These are phyloP conservation scores for Plagodis pulveraria DNA, from an alignment of 2,888 invertebrate species.

Conservation along the genomic window DNA sequence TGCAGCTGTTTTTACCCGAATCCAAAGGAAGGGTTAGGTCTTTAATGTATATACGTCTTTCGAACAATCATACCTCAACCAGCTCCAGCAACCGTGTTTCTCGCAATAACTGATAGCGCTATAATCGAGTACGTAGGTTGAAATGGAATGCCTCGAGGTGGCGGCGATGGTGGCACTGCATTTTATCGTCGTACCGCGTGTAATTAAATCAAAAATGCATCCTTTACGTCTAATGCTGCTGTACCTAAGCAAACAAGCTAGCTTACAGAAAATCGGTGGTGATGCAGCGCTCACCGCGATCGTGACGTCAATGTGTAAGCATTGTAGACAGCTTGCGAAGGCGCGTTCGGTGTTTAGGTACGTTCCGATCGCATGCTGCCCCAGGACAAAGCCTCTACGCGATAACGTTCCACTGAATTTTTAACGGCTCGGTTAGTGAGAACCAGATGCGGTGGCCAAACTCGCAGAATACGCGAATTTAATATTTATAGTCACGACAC, in stretches of 20 bases:
- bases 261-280: background rate
- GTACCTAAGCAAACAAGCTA: background rate
- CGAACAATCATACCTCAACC: no score
- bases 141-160: no score
- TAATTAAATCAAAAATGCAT: no score
- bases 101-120: no score
- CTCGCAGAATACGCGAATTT: conserved; percentile 74
- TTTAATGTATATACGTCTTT: no score
- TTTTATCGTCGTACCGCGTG: no score
- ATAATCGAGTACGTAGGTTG: no score
- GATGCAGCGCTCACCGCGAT: background rate
- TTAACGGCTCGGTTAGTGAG: conserved; percentile 74
- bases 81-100: no score
- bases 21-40: no score
- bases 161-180: no score
- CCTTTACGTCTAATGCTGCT: no score
- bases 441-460: conserved; percentile 70
- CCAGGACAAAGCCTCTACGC: conserved; percentile 60
- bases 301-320: conserved; percentile 6
- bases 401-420: conserved; percentile 74
- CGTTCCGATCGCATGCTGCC: conserved; percentile 47
- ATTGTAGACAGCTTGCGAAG: conserved; percentile 3
- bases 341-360: conserved; percentile 15
- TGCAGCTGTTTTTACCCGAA: no score
- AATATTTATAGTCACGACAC: conserved; percentile 78